These are phyloP conservation scores for Meganola albula DNA, from an alignment of 2,888 invertebrate species.

Conservation along the genomic window DNA sequence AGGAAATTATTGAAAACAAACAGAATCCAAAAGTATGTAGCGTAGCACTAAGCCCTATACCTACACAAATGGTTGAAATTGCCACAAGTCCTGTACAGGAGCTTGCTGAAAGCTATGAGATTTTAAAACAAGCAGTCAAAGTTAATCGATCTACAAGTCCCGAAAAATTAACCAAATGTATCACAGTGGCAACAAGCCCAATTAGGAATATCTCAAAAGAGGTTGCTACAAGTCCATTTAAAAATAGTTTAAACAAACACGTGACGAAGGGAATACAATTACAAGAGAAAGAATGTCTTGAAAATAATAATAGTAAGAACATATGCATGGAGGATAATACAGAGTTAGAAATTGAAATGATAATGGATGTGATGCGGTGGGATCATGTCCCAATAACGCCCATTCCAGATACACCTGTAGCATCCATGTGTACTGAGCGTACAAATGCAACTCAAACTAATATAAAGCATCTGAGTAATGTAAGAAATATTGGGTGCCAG, in stretches of 20 bases:
- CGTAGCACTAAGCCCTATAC: slow-evolving; percentile 31
- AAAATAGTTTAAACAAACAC: not conserved
- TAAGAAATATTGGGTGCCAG: not conserved
- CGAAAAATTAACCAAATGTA: slow-evolving; percentile 1
- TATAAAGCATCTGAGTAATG: not conserved
- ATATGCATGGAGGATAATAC: slow-evolving; percentile 26
- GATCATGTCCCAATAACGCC: slow-evolving; percentile 43
- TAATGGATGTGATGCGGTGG: slow-evolving; percentile 49
- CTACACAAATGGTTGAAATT: slow-evolving; percentile 15
- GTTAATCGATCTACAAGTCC: slow-evolving; percentile 14
- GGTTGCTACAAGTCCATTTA: slow-evolving; percentile 17
- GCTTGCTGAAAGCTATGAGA: no score
- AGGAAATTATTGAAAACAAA: slow-evolving; percentile 27
- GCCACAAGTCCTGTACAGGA: slow-evolving; percentile 22
- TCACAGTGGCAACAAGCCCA: slow-evolving; percentile 11
- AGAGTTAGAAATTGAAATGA: slow-evolving; percentile 53
- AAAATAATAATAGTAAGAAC: slow-evolving; percentile 41
- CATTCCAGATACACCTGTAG: slow-evolving; percentile 46
- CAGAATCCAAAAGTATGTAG: slow-evolving; percentile 20
- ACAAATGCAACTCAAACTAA: not conserved
- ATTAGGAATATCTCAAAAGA: slow-evolving; percentile 5
- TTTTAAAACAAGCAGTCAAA: slow-evolving; percentile 1
- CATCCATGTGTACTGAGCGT: slow-evolving; percentile 7
- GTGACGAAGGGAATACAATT: slow-evolving; percentile 7
- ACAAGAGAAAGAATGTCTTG: slow-evolving; percentile 37